Base-by-base conservation (phyloP, 2,113 vertebrate species). In the Hyperoodon ampullatus region DNA sequence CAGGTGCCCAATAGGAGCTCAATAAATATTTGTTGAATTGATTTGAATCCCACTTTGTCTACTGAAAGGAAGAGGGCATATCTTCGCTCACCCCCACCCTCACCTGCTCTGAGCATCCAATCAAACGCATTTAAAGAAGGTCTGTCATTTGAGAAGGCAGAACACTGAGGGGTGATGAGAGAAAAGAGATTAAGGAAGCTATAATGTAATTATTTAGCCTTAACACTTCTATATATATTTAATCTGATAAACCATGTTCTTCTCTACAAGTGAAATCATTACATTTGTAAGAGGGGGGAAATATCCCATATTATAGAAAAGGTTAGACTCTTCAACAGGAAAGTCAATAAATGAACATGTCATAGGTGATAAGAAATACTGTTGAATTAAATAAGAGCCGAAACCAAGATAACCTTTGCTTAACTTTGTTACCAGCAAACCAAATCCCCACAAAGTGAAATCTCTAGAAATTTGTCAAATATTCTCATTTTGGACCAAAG, bases 221-320 rank as follows among this genome's bases (percentile, higher is more conserved):
- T 97, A 97, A 92, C 89, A 35, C 63, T 83, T 89, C 95, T 83
- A 74, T 92, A 89, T 87, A 86, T 89, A 91, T 93, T 96, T 97
- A 97, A 93, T 96, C 26, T 86, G 63, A 93, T 93, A 95, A 93
- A 93, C 33, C 39, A 77, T 82, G 55, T 47, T 82, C 58, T 90
- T 84, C 58, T 70, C 61, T 70, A 92, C 92, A 95, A 70, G n/a
- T 50, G 44, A 97, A 96, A 92, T 58, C 74, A 94, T 96, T 95
- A 86, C 50, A 93, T 96, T 92, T 94, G 58, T 82, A 93, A 72
- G 58, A 88, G 8, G 87, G 78, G 47, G 63, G 90, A 88, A 58
- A 58, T 68, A 96, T 33, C 55, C 42, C 68, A 84, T 44, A 84
- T 90, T 95, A 90, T 72, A 84, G 68, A 65, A 96, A 97, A 97